Evolutionary conservation across 2,113 vertebrate species (phyloP).

Genomic region (Lophura nycthemera): DNA sequence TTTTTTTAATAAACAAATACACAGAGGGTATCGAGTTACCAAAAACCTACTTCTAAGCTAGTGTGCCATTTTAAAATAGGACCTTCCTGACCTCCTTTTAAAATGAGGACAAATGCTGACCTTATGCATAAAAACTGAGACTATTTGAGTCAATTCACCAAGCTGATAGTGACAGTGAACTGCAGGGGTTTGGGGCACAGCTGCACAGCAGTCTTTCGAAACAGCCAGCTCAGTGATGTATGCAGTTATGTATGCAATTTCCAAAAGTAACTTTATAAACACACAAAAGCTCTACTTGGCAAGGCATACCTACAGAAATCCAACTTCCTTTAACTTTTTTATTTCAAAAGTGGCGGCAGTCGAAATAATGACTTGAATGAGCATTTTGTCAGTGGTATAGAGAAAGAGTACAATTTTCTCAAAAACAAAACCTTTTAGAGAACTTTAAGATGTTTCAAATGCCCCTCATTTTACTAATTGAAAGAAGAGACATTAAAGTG

Average conservation of each 20-base stretch:
- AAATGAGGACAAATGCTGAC: constrained; percentile 25
- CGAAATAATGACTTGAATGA: not conserved
- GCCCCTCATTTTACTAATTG: not conserved
- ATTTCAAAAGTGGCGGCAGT: not conserved
- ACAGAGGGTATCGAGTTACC: not conserved
- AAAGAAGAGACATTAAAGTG: not conserved
- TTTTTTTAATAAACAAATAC: not conserved
- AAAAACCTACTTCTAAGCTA: not conserved
- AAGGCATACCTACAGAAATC: not conserved
- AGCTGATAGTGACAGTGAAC: not conserved
- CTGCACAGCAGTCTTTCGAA: not conserved
- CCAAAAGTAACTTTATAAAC: not conserved
- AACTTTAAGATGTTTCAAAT: not conserved
- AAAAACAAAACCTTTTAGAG: not conserved
- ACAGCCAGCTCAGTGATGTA: not conserved
- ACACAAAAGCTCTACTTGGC: not conserved
- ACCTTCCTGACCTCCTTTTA: constrained; percentile 47
- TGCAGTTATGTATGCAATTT: not conserved
- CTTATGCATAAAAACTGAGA: not conserved
- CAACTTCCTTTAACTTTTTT: constrained; percentile 11
- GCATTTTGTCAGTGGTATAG: not conserved
- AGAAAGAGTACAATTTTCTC: not conserved
- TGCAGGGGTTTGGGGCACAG: not conserved
- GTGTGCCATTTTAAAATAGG: not conserved
- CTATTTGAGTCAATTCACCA: not conserved